Base-by-base conservation (phyloP, 2,113 vertebrate genomes). In the Oreotrochilus melanogaster region DNA sequence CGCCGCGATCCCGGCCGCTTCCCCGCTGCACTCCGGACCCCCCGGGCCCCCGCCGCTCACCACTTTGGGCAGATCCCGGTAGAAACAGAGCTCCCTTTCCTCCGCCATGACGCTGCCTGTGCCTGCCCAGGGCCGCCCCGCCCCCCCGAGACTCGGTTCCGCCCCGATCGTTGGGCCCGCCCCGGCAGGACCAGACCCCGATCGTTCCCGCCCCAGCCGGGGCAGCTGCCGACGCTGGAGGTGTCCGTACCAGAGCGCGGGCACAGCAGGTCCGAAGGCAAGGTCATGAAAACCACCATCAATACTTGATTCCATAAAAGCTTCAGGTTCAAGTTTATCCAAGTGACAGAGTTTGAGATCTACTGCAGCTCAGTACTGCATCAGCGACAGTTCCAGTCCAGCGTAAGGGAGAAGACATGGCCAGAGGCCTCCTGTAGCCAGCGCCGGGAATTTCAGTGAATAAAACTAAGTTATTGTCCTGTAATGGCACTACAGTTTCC, bases 51-150 rank as follows among this genome's bases (percentile, higher is more conserved):
- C 60, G 15, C 22, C 70, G 23, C 96, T 95, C 93, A 96, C 96
- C 94, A 65, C 94, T 83, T 95, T 95, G 43, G 96, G 96, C 65
- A 95, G 92, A 50, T 18, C 51, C 30, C 74, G 89, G 89, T 86
- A 95, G 37, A 95, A 94, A 28, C 51, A 6, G 48, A 50, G 39
- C 23, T 69, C n/a, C 24, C 18, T 18, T 27, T 45, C 56, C 9
- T 45, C 66, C 56, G 79, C 84, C 94, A 94, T 93, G 27, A 28
- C 10, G 18, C 11, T 18, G 7, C 27, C 9, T 7, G 24, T 30
- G 57, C 10, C 47, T 17, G 28, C 22, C 7, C 17, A 1, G 61
- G 53, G 79, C 22, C 48, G 45, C 45, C 45, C 45, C 45, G 43
- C 43, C 15, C 43, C 15, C 15, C 15, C 7, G 43, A 16, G 16